Evolutionary conservation across 2,113 vertebrate species (phyloP).

Genomic region (Nestor notabilis): DNA sequence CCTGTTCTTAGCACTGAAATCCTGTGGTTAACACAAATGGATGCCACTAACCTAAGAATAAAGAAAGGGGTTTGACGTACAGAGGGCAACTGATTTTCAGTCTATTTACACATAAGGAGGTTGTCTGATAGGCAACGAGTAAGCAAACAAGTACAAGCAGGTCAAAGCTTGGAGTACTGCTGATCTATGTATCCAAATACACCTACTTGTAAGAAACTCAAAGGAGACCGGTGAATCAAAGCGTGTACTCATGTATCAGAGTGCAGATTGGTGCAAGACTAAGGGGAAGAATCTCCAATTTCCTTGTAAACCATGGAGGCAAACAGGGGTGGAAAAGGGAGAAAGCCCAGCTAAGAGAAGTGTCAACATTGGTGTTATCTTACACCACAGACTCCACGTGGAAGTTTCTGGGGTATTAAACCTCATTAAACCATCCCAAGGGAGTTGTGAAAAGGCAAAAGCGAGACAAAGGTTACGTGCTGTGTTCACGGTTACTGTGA

Average conservation of each 20-base stretch:
- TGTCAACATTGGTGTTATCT: neutral
- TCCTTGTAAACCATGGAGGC: neutral
- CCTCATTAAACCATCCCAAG: neutral
- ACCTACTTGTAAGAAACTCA: neutral
- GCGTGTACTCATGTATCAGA: neutral
- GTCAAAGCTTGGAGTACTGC: neutral
- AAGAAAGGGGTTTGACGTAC: neutral
- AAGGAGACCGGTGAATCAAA: neutral
- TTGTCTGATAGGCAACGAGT: neutral
- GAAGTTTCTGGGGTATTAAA: neutral
- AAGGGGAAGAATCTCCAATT: neutral
- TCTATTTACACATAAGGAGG: neutral
- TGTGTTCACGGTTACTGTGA: neutral
- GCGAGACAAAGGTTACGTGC: rapidly evolving
- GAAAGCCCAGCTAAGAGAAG: neutral
- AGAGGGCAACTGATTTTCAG: neutral
- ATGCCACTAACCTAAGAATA: neutral
- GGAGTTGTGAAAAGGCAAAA: neutral
- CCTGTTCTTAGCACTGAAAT: neutral
- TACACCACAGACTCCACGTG: neutral
- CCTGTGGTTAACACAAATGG: neutral
- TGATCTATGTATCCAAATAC: neutral
- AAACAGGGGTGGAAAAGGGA: neutral
- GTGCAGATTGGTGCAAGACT: neutral
- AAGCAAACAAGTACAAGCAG: neutral